A percentile compares a stretch with the other conserved stretches of the same genome.
Evolutionary conservation across 2,113 vertebrate genomes (phyloP).

Genomic region (Thryonomys swinderianus): DNA sequence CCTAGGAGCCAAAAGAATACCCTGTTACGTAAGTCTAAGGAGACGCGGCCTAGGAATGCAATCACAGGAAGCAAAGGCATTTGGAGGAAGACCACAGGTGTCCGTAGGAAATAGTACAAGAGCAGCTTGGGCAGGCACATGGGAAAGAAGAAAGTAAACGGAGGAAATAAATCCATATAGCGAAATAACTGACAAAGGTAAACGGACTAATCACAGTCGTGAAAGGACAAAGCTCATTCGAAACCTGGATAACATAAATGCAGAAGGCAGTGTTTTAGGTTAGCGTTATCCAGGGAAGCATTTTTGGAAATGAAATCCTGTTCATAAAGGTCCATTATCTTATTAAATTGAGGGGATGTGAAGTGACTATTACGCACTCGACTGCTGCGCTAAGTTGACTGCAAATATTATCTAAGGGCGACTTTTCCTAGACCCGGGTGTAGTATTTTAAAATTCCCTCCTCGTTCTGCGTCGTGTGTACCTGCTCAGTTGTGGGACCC

Average conservation of each 20-base stretch:
- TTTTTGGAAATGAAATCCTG: neutral
- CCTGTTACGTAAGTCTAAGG: neutral
- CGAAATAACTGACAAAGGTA: neutral
- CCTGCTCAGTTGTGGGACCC: neutral
- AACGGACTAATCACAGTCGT: neutral
- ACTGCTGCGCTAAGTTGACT: neutral
- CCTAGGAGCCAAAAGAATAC: neutral
- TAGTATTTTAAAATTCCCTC: neutral
- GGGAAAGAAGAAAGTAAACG: neutral
- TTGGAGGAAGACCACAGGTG: neutral
- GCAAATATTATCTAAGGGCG: slow-evolving; percentile 16
- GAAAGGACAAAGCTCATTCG: neutral
- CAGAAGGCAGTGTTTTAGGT: neutral
- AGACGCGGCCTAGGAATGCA: neutral
- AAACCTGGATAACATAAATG: neutral
- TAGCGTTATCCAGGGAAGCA: neutral
- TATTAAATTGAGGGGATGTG: neutral
- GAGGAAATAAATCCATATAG: neutral
- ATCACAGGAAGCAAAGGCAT: neutral
- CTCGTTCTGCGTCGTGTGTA: neutral
- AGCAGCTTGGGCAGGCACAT: neutral
- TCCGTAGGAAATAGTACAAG: neutral
- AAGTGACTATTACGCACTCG: neutral
- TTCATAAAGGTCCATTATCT: neutral
- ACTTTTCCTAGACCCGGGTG: neutral